Evolutionary conservation across 2,797 vertebrate genomes (phyloP), one percentile per base, ranked within the genome.

Genomic region (Chaetophractus vellerosus): DNA sequence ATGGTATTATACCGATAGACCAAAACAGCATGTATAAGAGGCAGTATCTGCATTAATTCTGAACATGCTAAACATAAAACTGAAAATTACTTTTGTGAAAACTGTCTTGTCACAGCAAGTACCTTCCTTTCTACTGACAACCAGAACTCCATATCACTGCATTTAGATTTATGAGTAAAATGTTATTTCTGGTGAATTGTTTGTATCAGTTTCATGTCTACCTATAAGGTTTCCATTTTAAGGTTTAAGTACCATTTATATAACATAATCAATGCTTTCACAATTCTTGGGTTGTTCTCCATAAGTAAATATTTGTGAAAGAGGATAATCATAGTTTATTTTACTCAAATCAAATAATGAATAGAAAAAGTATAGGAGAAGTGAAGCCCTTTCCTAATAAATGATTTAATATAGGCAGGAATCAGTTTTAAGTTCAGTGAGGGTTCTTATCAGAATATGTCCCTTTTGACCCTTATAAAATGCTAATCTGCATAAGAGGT

Each of bases 271-370:
- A 93, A 95, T 97, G 94, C 97, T 98, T 97, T 97, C 97, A 97
- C 97, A 97, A 96, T 83, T 97, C 95, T 97, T 96, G 97, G 96
- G 96, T 98, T 98, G 96, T 96, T 95, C 97, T 97, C 96, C 97
- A 96, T 97, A 95, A 94, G 84, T 97, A 97, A 98, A 97, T 98
- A 98, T 98, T 98, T 98, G 97, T 98, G 97, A 97, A 98, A 98
- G 93, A 98, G 97, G 96, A 96, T 97, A 91, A 96, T 98, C 96
- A 97, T 92, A 76, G 81, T 96, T 97, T 96, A 96, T 97, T 96
- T 98, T 87, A 23, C 96, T 98, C 95, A 97, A 94, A 93, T 95
- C 95, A 97, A 95, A 96, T 52, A 97, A 95, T 95, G 89, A 97
- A 93, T 94, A 93, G 95, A 96, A 97, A 96, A 94, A 96, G 76